Evolutionary conservation across 2,797 vertebrate species (phyloP).

Genomic region (Yasuhikotakia modesta): DNA sequence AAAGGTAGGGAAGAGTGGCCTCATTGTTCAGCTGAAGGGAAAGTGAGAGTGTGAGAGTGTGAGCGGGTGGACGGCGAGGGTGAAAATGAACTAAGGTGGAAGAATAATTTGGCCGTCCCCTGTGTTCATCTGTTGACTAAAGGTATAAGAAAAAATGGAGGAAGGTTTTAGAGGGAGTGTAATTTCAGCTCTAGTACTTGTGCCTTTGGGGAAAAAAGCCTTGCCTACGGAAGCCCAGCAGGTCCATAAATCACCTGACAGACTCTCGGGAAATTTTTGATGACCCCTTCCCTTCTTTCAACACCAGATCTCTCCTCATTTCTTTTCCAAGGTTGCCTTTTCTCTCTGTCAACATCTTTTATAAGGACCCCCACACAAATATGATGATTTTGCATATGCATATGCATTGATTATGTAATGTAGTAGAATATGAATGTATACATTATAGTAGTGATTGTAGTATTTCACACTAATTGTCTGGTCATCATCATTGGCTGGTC

Average conservation of each 20-base stretch:
- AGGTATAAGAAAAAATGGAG: constrained; percentile 36
- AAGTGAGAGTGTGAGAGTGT: constrained; percentile 50
- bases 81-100: constrained; percentile 29
- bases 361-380: background rate
- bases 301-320: constrained; percentile 12
- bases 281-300: constrained; percentile 57
- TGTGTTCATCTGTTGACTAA: constrained; percentile 14
- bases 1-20: constrained; percentile 13
- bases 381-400: too few species aligned
- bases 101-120: constrained; percentile 29
- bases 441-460: background rate
- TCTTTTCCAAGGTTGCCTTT: background rate
- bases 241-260: constrained; percentile 73
- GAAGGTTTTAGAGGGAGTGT: constrained; percentile 59
- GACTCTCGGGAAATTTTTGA: constrained; percentile 63
- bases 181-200: constrained; percentile 68
- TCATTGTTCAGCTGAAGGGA: constrained; percentile 37
- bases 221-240: constrained; percentile 65
- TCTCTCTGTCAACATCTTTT: background rate
- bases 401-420: background rate
- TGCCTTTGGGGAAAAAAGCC: constrained; percentile 72
- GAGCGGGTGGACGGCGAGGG: constrained; percentile 34
- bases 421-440: background rate
- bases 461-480: background rate
- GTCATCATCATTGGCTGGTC: background rate